A percentile compares a stretch with the other conserved stretches of the same genome.
Evolutionary conservation across 2,113 vertebrate species (phyloP).

Genomic region (Oryzias celebensis): DNA sequence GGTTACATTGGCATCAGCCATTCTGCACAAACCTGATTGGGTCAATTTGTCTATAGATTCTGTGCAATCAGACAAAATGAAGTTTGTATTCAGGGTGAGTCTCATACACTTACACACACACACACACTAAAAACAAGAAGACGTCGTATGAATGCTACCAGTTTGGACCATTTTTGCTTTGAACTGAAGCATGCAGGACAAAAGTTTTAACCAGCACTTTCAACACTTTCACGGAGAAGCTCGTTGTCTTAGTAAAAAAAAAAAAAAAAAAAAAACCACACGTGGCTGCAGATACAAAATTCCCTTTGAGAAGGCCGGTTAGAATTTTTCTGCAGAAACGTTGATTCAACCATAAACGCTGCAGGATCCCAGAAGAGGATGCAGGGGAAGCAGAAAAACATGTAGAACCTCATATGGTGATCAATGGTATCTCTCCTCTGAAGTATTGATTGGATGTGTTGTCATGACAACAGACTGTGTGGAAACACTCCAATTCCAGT

Average conservation of each 20-base stretch:
- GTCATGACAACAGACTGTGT: constrained; percentile 28
- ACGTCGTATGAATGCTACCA: constrained; percentile 18
- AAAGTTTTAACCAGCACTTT: constrained; percentile 28
- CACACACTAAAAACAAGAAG: constrained; percentile 3
- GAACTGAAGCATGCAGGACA: not conserved
- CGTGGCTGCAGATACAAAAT: constrained; percentile 21
- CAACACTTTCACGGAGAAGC: constrained; percentile 27
- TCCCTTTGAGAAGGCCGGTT: not conserved
- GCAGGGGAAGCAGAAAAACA: not conserved
- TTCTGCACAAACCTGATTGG: constrained; percentile 38
- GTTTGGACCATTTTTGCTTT: not conserved
- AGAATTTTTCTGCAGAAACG: constrained; percentile 13
- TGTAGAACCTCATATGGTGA: constrained; percentile 21
- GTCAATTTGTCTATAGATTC: constrained; percentile 16
- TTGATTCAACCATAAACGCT: not conserved
- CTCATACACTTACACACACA: constrained; percentile 18
- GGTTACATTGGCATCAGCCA: constrained; percentile 13
- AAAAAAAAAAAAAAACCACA: not conserved
- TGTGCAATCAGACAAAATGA: constrained; percentile 15
- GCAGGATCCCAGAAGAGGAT: not conserved
- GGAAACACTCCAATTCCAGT: constrained; percentile 48
- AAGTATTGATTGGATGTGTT: constrained; percentile 45
- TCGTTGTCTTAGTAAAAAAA: constrained; percentile 29
- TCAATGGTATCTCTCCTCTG: constrained; percentile 24
- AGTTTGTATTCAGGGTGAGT: constrained; percentile 22